phyloP scores from a whole-genome alignment of 2,888 invertebrate genomes.

The Litoditis marina region DNA sequence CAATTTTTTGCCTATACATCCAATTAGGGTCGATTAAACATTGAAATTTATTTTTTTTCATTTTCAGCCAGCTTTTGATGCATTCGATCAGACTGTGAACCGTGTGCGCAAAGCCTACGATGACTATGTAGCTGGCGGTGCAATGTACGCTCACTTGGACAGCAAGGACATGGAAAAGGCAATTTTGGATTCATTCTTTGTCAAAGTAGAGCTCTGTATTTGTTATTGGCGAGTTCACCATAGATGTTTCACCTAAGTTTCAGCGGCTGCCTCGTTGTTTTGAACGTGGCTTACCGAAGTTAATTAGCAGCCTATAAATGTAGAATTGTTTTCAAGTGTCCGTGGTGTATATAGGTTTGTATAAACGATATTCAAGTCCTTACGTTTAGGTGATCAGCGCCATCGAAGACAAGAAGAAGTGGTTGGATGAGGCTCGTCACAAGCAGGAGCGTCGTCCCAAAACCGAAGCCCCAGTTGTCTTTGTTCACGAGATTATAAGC shows the following conservation, averaged over 20 bases:
- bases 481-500: constrained; percentile 72
- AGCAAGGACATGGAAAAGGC: constrained; percentile 73
- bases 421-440: constrained; percentile 78
- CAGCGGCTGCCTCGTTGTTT: too few relatives aligned
- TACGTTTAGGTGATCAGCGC: constrained; percentile 67
- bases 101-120: constrained; percentile 74
- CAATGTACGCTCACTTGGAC: constrained; percentile 72
- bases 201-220: not conserved
- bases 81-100: constrained; percentile 76
- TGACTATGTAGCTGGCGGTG: constrained; percentile 61
- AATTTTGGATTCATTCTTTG: constrained; percentile 60
- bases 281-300: not conserved
- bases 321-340: too few relatives aligned
- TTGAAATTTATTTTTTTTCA: not conserved
- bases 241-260: not conserved
- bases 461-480: constrained; percentile 48
- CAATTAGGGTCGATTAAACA: too few relatives aligned
- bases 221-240: not conserved
- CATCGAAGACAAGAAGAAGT: constrained; percentile 74
- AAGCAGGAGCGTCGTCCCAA: constrained; percentile 65
- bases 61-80: constrained; percentile 72
- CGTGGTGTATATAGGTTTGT: too few relatives aligned
- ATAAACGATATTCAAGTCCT: too few relatives aligned
- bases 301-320: not conserved
- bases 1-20: not conserved